Evolutionary conservation across 1,140 invertebrate species (phyloP).

Genomic region (Whitmania pigra): DNA sequence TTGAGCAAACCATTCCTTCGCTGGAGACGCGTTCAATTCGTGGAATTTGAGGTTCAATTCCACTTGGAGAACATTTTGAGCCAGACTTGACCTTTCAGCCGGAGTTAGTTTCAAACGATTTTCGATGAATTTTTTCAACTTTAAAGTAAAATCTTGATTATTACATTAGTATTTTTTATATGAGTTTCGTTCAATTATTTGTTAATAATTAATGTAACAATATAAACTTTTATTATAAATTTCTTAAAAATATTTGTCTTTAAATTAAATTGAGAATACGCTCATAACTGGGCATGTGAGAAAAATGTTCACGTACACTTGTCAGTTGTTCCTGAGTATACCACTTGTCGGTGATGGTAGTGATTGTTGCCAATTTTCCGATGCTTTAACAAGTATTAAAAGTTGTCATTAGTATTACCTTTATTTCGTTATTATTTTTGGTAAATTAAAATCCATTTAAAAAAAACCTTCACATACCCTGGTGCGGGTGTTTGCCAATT

Average conservation of each 20-base stretch:
- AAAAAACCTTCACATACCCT: neutral
- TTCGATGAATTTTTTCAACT: constrained; percentile 1
- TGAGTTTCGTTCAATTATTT: too few relatives aligned
- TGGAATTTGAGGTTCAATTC: neutral
- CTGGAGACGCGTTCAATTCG: neutral
- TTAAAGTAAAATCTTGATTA: too few relatives aligned
- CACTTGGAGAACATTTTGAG: neutral
- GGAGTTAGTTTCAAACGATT: neutral
- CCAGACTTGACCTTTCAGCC: neutral
- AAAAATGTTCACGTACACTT: too few relatives aligned
- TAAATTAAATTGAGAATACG: too few relatives aligned
- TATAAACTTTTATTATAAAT: too few relatives aligned
- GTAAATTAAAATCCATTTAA: neutral
- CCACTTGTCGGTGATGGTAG: neutral
- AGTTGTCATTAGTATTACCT: neutral
- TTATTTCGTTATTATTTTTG: neutral
- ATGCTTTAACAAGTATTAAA: neutral
- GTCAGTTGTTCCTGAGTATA: neutral
- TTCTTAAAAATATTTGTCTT: too few relatives aligned
- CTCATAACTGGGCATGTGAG: too few relatives aligned
- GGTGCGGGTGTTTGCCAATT: neutral
- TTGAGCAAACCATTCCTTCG: too few relatives aligned
- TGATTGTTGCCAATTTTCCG: neutral
- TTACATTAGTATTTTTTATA: too few relatives aligned
- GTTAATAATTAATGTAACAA: too few relatives aligned